Percentiles rank a stretch among this genome's conserved stretches.
These are phyloP conservation scores for Hyppa rectilinea DNA, from an alignment of 2,888 invertebrate species.

Conservation along the genomic window DNA sequence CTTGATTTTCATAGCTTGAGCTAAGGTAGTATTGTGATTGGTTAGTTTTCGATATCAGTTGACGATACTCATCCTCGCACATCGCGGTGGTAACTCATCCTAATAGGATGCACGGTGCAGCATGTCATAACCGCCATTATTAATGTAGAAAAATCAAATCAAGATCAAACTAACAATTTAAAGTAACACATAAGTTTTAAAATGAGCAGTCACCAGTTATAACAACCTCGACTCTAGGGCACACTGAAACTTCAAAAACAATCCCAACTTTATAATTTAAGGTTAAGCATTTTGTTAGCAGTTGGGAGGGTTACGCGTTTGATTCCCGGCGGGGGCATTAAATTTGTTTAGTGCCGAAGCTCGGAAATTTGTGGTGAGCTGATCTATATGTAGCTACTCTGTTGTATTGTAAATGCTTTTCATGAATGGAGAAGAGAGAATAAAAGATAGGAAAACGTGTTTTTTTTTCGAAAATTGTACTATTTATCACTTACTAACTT, in stretches of 20 bases:
- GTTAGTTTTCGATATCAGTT: too few relatives aligned
- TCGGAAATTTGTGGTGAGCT: conserved; percentile 52
- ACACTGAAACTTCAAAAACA: conserved; percentile 48
- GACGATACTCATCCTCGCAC: too few relatives aligned
- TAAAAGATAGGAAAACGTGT: background rate
- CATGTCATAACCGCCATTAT: too few relatives aligned
- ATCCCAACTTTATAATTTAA: conserved; percentile 62
- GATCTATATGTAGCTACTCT: conserved; percentile 42
- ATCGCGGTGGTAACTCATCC: too few relatives aligned
- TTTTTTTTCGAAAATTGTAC: background rate
- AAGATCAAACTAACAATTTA: too few relatives aligned
- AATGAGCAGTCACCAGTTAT: conserved; percentile 20
- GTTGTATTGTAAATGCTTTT: conserved; percentile 22
- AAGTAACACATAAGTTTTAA: too few relatives aligned
- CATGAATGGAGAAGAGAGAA: background rate
- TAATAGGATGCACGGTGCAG: too few relatives aligned
- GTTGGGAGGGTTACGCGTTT: conserved; percentile 46
- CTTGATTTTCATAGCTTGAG: too few relatives aligned
- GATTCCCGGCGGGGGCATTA: conserved; percentile 59
- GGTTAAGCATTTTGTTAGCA: conserved; percentile 55
- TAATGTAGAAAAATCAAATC: too few relatives aligned
- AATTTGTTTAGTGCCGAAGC: conserved; percentile 58
- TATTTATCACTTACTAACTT: too few relatives aligned
- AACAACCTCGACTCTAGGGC: conserved; percentile 20
- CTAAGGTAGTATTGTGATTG: too few relatives aligned